A percentile compares a stretch with the other conserved stretches of the same genome.
Evolutionary conservation across 2,888 invertebrate genomes (phyloP).

Genomic region (Dioctria rufipes): DNA sequence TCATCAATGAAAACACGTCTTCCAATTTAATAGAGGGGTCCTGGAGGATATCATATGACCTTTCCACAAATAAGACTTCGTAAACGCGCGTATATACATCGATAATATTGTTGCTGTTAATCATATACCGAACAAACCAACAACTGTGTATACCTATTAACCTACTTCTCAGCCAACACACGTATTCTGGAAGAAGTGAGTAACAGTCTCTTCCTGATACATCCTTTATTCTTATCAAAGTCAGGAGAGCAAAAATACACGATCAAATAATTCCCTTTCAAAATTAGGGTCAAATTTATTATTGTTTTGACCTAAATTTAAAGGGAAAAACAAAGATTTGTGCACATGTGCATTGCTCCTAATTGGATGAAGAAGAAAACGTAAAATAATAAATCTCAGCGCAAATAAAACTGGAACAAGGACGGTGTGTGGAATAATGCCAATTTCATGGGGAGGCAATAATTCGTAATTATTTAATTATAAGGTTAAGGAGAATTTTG

Average conservation of each 20-base stretch:
- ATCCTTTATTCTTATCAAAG: not conserved
- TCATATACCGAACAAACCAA: slow-evolving; percentile 27
- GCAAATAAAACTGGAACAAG: slow-evolving; percentile 39
- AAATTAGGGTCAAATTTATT: slow-evolving; percentile 37
- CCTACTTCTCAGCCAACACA: slow-evolving; percentile 4
- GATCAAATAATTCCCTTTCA: slow-evolving; percentile 25
- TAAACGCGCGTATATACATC: not conserved
- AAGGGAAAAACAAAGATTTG: slow-evolving; percentile 13
- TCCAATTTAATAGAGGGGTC: not conserved
- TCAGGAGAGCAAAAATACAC: not conserved
- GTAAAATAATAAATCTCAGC: slow-evolving; percentile 35
- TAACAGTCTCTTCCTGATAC: not conserved
- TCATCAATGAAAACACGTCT: not conserved
- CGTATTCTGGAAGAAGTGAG: not conserved
- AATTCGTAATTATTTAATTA: slow-evolving; percentile 36
- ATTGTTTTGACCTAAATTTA: slow-evolving; percentile 44
- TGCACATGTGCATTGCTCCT: slow-evolving; percentile 35
- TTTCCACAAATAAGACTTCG: not conserved
- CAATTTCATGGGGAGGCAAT: slow-evolving; percentile 15
- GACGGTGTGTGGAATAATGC: slow-evolving; percentile 25
- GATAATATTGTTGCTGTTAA: not conserved
- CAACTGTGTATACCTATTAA: slow-evolving; percentile 18
- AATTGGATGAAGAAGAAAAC: slow-evolving; percentile 32
- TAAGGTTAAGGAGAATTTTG: not conserved
- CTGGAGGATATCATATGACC: not conserved